Evolutionary conservation across 1,140 invertebrate species (phyloP), one percentile per base, ranked within the genome.

Genomic region (Drosophila neocordata): DNA sequence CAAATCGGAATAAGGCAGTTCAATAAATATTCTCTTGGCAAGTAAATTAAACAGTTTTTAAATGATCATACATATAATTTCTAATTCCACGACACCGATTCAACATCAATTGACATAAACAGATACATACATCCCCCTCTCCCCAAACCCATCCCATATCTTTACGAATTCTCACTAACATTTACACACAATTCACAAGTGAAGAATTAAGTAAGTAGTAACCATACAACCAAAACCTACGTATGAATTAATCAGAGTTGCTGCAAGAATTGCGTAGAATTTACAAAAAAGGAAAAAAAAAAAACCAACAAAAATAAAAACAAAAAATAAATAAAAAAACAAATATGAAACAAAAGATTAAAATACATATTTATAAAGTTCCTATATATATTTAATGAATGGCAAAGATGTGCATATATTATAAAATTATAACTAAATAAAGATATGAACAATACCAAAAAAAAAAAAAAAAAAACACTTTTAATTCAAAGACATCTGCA

Each of bases 331-430:
- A n/a, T n/a, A n/a, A n/a, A n/a, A 37, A 41, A 71, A 65, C 9
- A 24, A 13, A 38, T 38, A 12, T 18, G 12, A 34, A 58, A 61
- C 55, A 57, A 60, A 73, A 60, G 37, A 64, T 65, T 85, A 69
- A 74, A 65, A 77, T 76, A 77, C 65, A 77, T 83, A 77, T 69
- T 61, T 85, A 81, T 87, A 74, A 81, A 85, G 81, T 85, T 85
- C 81, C 81, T 85, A 82, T 82, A 85, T 65, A 75, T 65, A 75
- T 78, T 77, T 87, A 87, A 77, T 74, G 48, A 84, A 68, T 77
- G 73, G 80, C 81, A 73, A 85, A 77, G 78, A 81, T 85, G 78
- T 85, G 81, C 81, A 87, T 67, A 87, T 81, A 85, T 85, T 87
- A 81, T 69, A 85, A 85, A 81, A 85, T 85, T 81, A 85, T 72